Conservation (phyloP, 1,140 invertebrate species). For the Philotrypesis tridentata region DNA sequence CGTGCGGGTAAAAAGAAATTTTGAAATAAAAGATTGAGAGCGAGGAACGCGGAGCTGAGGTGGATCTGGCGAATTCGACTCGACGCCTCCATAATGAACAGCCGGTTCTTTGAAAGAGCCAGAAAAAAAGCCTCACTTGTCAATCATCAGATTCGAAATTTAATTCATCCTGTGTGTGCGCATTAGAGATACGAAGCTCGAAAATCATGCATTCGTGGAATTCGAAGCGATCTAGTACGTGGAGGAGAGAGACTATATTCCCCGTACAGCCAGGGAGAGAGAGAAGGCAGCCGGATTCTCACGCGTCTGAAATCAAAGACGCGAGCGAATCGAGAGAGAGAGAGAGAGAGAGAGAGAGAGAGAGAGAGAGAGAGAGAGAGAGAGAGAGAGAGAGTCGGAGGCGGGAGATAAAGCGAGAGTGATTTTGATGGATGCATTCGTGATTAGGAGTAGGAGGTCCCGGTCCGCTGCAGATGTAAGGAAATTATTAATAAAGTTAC, state of each 20-base stretch:
- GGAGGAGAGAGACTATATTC: not conserved
- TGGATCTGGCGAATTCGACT: too few relatives aligned
- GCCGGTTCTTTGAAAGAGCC: not conserved
- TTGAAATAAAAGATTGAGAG: too few relatives aligned
- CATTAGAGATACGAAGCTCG: not conserved
- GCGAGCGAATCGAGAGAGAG: not conserved
- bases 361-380: not conserved
- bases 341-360: not conserved
- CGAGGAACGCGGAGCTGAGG: too few relatives aligned
- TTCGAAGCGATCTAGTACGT: constrained; percentile 22
- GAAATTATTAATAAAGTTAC: not conserved
- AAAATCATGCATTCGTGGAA: constrained; percentile 31
- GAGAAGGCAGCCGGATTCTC: constrained; percentile 9
- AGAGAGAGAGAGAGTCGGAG: constrained; percentile 3
- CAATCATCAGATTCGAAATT: constrained; percentile 29
- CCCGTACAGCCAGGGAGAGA: too few relatives aligned
- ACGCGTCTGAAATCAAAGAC: constrained; percentile 33
- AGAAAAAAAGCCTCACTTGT: constrained; percentile 22
- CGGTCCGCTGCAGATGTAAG: not conserved
- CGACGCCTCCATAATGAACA: constrained; percentile 18
- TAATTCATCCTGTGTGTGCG: constrained; percentile 1
- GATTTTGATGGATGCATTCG: constrained; percentile 26
- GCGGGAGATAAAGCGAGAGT: not conserved
- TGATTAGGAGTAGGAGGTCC: not conserved
- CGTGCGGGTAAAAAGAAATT: too few relatives aligned